These are phyloP conservation scores for Endotricha flammealis DNA, from an alignment of 2,888 invertebrate genomes.

Conservation along the genomic window DNA sequence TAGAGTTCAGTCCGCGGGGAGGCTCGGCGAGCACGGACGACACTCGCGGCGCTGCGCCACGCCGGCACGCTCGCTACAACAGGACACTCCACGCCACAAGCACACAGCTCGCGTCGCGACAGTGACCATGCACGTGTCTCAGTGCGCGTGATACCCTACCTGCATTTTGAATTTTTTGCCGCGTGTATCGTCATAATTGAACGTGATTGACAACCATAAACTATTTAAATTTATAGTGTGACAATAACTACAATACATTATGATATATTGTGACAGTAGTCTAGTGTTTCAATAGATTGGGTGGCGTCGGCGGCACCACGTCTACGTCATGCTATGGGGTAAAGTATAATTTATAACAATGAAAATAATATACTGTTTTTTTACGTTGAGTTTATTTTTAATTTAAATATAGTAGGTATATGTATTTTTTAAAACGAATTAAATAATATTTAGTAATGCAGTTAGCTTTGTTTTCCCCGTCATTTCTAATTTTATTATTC, in stretches of 20 bases:
- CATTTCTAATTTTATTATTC: no score
- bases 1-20: conserved; percentile 59
- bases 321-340: conserved; percentile 68
- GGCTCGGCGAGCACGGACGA: conserved; percentile 51
- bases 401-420: no score
- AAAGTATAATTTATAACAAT: conserved; percentile 28
- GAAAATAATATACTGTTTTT: background rate
- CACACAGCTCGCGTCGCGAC: conserved; percentile 15
- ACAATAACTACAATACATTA: conserved; percentile 35
- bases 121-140: conserved; percentile 20
- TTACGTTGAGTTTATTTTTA: no score
- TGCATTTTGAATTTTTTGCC: conserved; percentile 7
- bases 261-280: conserved; percentile 54
- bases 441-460: no score
- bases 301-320: conserved; percentile 43
- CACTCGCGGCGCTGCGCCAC: conserved; percentile 24
- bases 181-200: conserved; percentile 20
- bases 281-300: conserved; percentile 61
- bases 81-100: conserved; percentile 26
- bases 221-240: conserved; percentile 43
- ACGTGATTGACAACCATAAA: conserved; percentile 29
- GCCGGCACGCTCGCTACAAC: conserved; percentile 33
- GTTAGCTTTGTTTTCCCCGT: no score
- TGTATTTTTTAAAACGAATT: no score
- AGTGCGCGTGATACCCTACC: conserved; percentile 16